A percentile compares a stretch with the other conserved stretches of the same genome.
phyloP scores from a whole-genome alignment of 2,113 vertebrate genomes.

The Buteo buteo region DNA sequence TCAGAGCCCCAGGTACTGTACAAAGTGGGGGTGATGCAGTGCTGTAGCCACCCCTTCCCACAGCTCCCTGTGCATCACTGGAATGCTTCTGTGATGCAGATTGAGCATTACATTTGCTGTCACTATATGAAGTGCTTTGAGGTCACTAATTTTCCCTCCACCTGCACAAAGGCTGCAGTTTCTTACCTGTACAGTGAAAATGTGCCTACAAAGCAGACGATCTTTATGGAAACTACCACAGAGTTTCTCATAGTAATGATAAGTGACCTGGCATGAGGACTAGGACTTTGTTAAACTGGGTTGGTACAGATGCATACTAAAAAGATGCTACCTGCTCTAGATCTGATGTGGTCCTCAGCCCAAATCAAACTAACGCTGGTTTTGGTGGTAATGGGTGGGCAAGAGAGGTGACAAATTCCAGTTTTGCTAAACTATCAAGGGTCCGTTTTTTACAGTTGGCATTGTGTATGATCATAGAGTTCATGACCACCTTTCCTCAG shows the following conservation, averaged over 20 bases:
- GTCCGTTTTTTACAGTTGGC: rapidly evolving
- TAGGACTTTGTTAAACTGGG: background rate
- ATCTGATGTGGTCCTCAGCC: background rate
- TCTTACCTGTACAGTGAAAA: background rate
- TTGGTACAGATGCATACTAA: background rate
- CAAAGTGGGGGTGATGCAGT: rapidly evolving
- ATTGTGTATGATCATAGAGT: background rate
- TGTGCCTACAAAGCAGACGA: background rate
- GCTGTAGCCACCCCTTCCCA: background rate
- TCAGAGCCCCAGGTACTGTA: background rate
- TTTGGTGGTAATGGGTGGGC: background rate
- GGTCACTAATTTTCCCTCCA: background rate
- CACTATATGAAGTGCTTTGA: background rate
- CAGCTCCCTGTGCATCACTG: background rate
- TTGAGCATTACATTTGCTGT: background rate
- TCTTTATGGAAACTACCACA: background rate
- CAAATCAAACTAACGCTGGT: background rate
- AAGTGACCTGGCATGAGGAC: background rate
- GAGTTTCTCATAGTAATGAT: background rate
- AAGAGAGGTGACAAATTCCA: background rate
- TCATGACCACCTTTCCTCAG: background rate
- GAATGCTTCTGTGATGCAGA: background rate
- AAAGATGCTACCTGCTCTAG: background rate
- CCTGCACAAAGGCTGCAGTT: background rate
- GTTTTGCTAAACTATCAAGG: background rate